A percentile compares a stretch with the other conserved stretches of the same genome.
These are phyloP conservation scores for Malurus splendens DNA, from an alignment of 2,797 vertebrate genomes.

Conservation along the genomic window DNA sequence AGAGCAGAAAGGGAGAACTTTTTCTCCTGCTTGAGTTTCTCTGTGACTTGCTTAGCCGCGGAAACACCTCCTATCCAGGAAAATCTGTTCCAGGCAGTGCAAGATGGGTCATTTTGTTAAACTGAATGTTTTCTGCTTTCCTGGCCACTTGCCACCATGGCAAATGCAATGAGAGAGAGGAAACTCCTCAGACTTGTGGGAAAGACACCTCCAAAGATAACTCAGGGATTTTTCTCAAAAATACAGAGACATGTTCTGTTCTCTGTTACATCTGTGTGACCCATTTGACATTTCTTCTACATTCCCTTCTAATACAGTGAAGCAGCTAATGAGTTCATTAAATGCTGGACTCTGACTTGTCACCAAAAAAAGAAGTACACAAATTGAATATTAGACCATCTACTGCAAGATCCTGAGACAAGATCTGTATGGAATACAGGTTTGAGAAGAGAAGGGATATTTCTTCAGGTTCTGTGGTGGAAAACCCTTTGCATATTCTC, in stretches of 20 bases:
- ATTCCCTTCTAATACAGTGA: not conserved
- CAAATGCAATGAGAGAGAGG: not conserved
- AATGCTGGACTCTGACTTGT: not conserved
- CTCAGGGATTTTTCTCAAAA: not conserved
- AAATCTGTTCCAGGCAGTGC: not conserved
- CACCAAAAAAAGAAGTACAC: not conserved
- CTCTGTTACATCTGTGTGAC: not conserved
- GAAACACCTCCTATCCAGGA: not conserved
- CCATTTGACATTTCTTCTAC: not conserved
- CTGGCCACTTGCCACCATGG: not conserved
- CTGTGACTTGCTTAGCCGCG: not conserved
- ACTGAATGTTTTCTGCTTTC: not conserved
- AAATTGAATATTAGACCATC: not conserved
- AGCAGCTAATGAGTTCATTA: not conserved
- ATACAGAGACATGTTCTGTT: not conserved
- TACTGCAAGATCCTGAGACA: not conserved
- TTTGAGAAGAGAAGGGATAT: not conserved
- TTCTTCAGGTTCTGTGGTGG: not conserved
- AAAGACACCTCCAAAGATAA: not conserved
- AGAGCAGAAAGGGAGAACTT: accelerated
- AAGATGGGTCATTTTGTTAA: not conserved
- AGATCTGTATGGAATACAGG: not conserved
- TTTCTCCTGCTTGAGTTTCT: not conserved
- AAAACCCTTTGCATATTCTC: not conserved
- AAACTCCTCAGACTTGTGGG: not conserved